These are phyloP conservation scores for Penaeus japonicus DNA, from an alignment of 1,140 invertebrate genomes.

Conservation along the genomic window DNA sequence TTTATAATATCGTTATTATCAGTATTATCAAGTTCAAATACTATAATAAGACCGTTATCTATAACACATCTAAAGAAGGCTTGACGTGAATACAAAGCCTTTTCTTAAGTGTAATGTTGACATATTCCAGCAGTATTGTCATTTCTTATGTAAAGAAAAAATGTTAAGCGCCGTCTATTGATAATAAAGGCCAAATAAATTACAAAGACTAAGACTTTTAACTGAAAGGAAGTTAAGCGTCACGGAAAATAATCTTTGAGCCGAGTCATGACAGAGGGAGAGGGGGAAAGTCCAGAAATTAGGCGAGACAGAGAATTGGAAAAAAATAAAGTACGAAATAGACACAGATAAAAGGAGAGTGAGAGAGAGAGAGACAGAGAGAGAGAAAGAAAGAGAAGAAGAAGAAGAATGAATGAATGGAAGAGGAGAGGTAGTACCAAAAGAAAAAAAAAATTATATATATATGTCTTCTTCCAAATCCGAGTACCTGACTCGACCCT, in stretches of 20 bases:
- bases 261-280: neutral
- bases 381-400: neutral
- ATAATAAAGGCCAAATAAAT: no score
- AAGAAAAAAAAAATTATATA: neutral
- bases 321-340: neutral
- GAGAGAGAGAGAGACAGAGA: neutral
- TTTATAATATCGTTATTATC: no score
- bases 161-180: neutral
- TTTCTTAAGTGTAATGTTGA: neutral
- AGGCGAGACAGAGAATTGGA: neutral
- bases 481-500: neutral
- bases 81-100: neutral
- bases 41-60: neutral
- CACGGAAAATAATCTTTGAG: no score
- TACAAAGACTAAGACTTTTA: no score
- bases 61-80: neutral
- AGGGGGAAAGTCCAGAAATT: neutral
- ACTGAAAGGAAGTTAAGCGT: no score
- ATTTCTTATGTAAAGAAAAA: neutral
- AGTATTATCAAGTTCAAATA: neutral
- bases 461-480: neutral
- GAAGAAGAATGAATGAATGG: neutral
- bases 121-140: no score
- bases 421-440: neutral
- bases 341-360: neutral